phyloP scores from a whole-genome alignment of 2,797 vertebrate genomes.

The Thunnus albacares region DNA sequence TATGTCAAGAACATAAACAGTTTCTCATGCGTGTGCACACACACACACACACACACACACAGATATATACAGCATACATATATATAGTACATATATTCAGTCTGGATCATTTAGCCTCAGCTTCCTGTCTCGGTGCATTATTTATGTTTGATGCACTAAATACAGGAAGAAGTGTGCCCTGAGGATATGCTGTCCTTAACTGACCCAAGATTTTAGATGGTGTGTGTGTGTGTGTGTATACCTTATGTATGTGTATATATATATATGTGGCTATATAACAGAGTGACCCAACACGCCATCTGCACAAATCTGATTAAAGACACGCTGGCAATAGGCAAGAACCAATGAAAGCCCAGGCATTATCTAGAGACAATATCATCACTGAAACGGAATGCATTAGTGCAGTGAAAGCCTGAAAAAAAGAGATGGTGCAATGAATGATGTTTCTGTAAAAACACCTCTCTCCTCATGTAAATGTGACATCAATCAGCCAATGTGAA shows the following conservation, averaged over 20 bases:
- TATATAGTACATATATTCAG: conserved; percentile 10
- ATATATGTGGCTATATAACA: background rate
- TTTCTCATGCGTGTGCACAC: background rate
- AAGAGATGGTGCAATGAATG: background rate
- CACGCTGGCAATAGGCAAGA: conserved; percentile 14
- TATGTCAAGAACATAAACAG: background rate
- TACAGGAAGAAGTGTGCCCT: conserved; percentile 19
- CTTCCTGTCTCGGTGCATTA: conserved; percentile 45
- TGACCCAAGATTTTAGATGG: conserved; percentile 14
- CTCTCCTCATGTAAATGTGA: background rate
- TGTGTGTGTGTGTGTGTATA: conserved; percentile 9
- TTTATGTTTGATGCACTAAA: conserved; percentile 43
- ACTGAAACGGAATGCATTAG: background rate
- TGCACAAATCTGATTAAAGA: conserved; percentile 42
- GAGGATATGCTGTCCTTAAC: conserved; percentile 36
- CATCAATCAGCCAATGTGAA: background rate
- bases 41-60: background rate
- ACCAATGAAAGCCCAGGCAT: background rate
- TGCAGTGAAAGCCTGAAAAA: conserved; percentile 1
- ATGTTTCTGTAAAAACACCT: background rate
- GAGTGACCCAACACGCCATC: conserved; percentile 34
- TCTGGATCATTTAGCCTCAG: conserved; percentile 44
- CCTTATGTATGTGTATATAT: background rate
- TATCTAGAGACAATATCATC: conserved; percentile 4
- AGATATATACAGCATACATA: background rate